Evolutionary conservation across 2,888 invertebrate species (phyloP).

Genomic region (Pterostichus madidus): DNA sequence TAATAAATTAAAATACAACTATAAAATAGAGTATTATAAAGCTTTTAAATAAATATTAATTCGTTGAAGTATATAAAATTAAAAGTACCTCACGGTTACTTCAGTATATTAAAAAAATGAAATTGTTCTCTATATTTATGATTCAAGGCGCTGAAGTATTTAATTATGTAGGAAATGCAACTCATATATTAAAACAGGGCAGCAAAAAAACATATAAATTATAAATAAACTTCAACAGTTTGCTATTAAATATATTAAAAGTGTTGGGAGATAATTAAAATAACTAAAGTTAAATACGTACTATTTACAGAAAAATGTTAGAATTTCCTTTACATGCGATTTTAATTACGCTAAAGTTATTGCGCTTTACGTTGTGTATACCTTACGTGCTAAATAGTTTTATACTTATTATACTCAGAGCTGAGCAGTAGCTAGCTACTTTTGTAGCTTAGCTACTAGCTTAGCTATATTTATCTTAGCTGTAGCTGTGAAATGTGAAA

Average conservation of each 20-base stretch:
- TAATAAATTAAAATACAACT: no score
- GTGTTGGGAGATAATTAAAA: conserved; percentile 3
- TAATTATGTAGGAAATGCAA: conserved; percentile 5
- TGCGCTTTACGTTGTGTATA: background rate
- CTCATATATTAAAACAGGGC: background rate
- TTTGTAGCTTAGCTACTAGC: no score
- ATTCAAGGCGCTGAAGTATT: background rate
- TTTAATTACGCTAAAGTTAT: background rate
- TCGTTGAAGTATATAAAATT: no score
- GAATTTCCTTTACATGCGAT: background rate
- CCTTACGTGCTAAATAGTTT: no score
- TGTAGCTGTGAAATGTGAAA: no score
- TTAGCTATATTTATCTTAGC: no score
- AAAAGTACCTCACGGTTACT: no score
- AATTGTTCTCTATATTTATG: background rate
- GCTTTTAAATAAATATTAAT: conserved; percentile 3
- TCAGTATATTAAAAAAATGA: background rate
- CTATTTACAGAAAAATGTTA: background rate
- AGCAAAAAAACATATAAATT: background rate
- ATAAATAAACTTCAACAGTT: background rate
- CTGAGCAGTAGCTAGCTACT: no score
- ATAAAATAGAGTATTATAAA: background rate
- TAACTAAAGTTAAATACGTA: background rate
- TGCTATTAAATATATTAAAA: background rate
- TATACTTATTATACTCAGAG: no score